Evolutionary conservation across 2,797 vertebrate genomes (phyloP).

Genomic region (Cirrhinus mrigala): DNA sequence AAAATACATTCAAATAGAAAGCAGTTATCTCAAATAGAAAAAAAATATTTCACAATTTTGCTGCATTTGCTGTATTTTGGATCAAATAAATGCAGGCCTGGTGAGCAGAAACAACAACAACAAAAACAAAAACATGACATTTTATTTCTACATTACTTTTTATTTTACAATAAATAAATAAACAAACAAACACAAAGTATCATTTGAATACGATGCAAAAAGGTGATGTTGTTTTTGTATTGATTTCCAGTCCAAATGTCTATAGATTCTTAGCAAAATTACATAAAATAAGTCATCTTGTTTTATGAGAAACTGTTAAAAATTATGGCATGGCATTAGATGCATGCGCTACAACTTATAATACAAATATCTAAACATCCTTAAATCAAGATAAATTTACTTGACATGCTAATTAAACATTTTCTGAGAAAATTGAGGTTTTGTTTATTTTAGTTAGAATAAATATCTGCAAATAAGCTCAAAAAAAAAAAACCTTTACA

Average conservation of each 20-base stretch:
- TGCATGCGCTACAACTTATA: neutral
- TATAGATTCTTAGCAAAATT: neutral
- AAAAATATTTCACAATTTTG: no score
- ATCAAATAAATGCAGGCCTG: no score
- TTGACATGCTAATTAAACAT: neutral
- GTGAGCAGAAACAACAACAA: no score
- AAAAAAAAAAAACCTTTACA: neutral
- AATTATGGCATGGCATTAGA: neutral
- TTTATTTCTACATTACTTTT: neutral
- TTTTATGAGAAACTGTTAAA: neutral
- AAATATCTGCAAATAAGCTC: no score
- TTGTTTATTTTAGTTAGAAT: no score
- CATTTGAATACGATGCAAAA: neutral
- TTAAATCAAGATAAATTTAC: neutral
- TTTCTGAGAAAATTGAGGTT: neutral
- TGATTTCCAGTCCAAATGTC: neutral
- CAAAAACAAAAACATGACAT: no score
- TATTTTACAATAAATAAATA: neutral
- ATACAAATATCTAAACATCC: neutral
- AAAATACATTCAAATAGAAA: no score
- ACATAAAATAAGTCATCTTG: neutral
- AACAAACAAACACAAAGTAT: neutral
- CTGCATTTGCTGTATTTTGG: no score
- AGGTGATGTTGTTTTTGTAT: neutral
- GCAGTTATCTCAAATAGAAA: no score